These are phyloP conservation scores for Amphibalanus amphitrite DNA, from an alignment of 1,140 invertebrate species.

Conservation along the genomic window DNA sequence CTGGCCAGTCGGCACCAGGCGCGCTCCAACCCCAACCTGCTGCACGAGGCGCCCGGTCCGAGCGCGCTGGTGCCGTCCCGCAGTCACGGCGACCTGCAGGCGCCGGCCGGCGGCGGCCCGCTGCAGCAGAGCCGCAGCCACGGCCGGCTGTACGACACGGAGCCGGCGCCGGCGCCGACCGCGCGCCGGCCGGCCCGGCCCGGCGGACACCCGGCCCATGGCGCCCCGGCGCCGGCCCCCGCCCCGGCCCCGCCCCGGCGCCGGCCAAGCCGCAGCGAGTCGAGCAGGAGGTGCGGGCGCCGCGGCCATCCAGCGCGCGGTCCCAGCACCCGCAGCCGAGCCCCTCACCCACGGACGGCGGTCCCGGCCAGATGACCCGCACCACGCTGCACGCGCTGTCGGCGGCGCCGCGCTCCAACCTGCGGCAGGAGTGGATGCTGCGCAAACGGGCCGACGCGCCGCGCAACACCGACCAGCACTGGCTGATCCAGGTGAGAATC, in stretches of 20 bases:
- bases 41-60: neutral
- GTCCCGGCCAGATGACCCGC: conserved; percentile 46
- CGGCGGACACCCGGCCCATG: neutral
- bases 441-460: neutral
- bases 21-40: neutral
- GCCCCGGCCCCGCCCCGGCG: too few relatives aligned
- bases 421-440: neutral
- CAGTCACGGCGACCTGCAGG: neutral
- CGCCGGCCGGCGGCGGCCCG: too few relatives aligned
- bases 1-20: neutral
- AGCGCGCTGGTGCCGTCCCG: neutral
- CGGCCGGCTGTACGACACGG: neutral
- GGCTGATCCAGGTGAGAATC: conserved; percentile 55
- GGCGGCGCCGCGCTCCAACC: conserved; percentile 37
- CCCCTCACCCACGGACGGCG: neutral
- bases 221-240: too few relatives aligned
- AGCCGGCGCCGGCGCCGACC: neutral
- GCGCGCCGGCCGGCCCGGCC: too few relatives aligned
- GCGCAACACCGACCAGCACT: conserved; percentile 55
- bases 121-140: neutral
- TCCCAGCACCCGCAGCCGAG: neutral
- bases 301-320: too few relatives aligned
- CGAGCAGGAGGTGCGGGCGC: neutral
- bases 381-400: conserved; percentile 58
- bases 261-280: neutral